Base-by-base conservation (phyloP, 2,888 invertebrate genomes). In the Noctua comes region DNA sequence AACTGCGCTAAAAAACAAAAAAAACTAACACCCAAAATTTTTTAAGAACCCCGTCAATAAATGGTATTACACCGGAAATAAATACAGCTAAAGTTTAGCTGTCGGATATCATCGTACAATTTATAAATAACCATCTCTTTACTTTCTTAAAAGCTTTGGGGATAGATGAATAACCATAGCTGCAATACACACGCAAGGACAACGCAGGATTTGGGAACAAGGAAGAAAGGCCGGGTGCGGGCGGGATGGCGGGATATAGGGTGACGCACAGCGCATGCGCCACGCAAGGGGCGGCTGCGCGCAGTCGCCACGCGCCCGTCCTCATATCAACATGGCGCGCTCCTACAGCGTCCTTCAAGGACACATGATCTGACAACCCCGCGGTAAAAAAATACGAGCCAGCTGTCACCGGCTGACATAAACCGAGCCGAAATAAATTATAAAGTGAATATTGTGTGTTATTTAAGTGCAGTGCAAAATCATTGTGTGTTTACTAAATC, bases 251-350 rank as follows among this genome's bases (percentile, higher is more conserved):
- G 84, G 92, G 91, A 91, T 93, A 91, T 93, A 91, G 94, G 95
- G 95, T 95, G 94, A 95, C 95, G 95, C 94, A 94, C 86, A 88
- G 91, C 95, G 95, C 96, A 93, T 93, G 96, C 95, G 94, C 93
- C 80, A 88, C 79, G 83, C 89, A 89, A 91, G 93, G 94, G 95
- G 93, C 94, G 93, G 94, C 93, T 91, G 92, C 93, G 96, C 96
- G 96, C 96, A 96, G 96, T 96, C 95, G 95, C 93, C 95, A 95
- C 95, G 96, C 96, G 96, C 94, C 93, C 93, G 95, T 94, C 94
- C 94, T 92, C 92, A 92, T 94, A 93, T 90, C 93, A 95, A 95
- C 94, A 96, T 95, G 96, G 96, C 95, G 96, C 89, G 89, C 66
- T 82, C 74, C 76, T 72, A 83, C 79, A 88, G 92, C 93, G 93